Conservation (phyloP, 2,113 vertebrate species). For the Philantomba maxwellii region DNA sequence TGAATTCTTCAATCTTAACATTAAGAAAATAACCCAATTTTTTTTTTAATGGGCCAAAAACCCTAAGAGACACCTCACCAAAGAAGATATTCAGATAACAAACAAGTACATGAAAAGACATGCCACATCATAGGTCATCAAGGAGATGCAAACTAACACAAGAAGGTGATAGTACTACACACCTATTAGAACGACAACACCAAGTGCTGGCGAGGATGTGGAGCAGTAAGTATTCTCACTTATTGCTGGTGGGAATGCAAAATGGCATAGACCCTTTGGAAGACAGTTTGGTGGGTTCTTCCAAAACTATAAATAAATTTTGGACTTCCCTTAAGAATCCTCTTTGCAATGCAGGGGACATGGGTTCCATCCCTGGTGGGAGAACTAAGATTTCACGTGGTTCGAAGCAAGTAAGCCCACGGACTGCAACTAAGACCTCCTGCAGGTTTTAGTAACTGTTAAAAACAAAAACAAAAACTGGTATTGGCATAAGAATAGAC, state of each 20-base stretch:
- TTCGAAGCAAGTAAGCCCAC: background rate
- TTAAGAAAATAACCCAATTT: background rate
- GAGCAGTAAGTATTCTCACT: background rate
- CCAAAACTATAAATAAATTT: background rate
- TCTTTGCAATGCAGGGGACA: background rate
- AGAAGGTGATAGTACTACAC: background rate
- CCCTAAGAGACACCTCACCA: background rate
- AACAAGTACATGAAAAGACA: background rate
- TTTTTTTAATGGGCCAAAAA: background rate
- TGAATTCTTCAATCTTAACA: background rate
- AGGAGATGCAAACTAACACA: background rate
- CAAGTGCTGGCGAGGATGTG: background rate
- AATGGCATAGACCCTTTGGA: background rate
- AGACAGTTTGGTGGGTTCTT: background rate
- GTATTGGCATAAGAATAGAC: background rate
- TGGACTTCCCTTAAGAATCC: background rate
- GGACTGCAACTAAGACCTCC: background rate
- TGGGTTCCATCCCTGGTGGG: background rate
- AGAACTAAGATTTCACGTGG: background rate
- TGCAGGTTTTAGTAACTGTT: background rate
- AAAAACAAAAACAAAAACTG: background rate
- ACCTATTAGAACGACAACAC: background rate
- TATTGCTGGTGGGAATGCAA: background rate
- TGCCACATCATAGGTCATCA: background rate
- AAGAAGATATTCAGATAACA: background rate